These are phyloP conservation scores for Leptarthrus brevirostris DNA, from an alignment of 2,888 invertebrate species.

Conservation along the genomic window DNA sequence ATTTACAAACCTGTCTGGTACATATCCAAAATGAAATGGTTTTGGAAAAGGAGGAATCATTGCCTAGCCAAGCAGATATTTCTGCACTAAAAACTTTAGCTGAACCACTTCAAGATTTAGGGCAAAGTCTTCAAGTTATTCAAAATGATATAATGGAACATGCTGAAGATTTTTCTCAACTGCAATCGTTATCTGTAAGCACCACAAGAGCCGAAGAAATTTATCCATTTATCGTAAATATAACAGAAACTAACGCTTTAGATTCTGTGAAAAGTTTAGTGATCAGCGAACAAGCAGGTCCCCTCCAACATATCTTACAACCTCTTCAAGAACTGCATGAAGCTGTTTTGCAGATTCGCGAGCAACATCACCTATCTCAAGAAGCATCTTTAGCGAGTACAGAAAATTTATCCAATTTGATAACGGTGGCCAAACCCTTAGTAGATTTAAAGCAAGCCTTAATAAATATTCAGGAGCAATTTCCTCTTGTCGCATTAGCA, in stretches of 20 bases:
- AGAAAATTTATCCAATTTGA: conserved; percentile 55
- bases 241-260: conserved; percentile 58
- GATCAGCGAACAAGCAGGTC: conserved; percentile 57
- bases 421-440: conserved; percentile 58
- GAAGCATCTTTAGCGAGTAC: conserved; percentile 55
- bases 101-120: conserved; percentile 61
- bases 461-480: conserved; percentile 57
- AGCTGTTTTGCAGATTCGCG: conserved; percentile 59
- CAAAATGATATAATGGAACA: conserved; percentile 59
- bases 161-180: conserved; percentile 54
- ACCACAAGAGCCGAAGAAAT: conserved; percentile 57
- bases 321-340: conserved; percentile 65
- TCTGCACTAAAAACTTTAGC: conserved; percentile 59
- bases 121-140: conserved; percentile 58
- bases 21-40: conserved; percentile 61
- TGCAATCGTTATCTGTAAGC: conserved; percentile 49
- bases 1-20: conserved; percentile 61
- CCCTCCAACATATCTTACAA: conserved; percentile 62
- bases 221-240: conserved; percentile 57
- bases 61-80: conserved; percentile 55
- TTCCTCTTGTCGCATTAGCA: conserved; percentile 55
- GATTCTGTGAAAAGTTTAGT: conserved; percentile 58
- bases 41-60: conserved; percentile 55
- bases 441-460: conserved; percentile 58
- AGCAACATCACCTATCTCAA: conserved; percentile 63